Percentiles rank a stretch among this genome's conserved stretches.
Evolutionary conservation across 2,113 vertebrate genomes (phyloP).

Genomic region (Fregata magnificens): DNA sequence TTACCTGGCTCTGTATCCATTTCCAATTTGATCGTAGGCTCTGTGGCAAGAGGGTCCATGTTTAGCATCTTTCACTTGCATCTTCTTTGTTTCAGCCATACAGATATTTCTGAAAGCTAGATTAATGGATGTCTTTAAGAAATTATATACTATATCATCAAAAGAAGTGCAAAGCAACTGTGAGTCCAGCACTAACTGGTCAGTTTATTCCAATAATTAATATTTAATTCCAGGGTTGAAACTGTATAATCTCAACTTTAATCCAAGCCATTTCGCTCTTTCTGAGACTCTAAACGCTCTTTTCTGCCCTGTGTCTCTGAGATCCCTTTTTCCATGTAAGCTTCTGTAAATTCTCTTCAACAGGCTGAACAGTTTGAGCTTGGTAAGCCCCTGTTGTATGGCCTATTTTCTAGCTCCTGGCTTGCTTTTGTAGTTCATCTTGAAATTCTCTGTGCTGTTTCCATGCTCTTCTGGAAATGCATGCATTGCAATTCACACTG

Average conservation of each 20-base stretch:
- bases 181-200: neutral
- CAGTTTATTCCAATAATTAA: neutral
- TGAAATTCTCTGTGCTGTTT: neutral
- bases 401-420: neutral
- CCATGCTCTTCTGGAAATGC: neutral
- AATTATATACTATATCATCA: neutral
- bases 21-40: neutral
- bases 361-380: neutral
- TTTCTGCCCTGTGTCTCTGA: neutral
- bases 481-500: neutral
- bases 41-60: neutral
- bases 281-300: neutral
- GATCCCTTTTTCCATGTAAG: neutral
- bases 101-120: neutral
- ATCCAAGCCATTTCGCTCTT: neutral
- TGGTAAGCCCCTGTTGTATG: neutral
- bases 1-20: neutral
- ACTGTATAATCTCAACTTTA: neutral
- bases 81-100: neutral
- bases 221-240: neutral
- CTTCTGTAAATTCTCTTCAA: neutral
- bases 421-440: neutral
- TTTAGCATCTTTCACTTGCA: neutral
- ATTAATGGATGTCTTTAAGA: neutral
- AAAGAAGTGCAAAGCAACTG: neutral